These are phyloP conservation scores for Medauroidea extradentata DNA, from an alignment of 1,140 invertebrate genomes.

Conservation along the genomic window DNA sequence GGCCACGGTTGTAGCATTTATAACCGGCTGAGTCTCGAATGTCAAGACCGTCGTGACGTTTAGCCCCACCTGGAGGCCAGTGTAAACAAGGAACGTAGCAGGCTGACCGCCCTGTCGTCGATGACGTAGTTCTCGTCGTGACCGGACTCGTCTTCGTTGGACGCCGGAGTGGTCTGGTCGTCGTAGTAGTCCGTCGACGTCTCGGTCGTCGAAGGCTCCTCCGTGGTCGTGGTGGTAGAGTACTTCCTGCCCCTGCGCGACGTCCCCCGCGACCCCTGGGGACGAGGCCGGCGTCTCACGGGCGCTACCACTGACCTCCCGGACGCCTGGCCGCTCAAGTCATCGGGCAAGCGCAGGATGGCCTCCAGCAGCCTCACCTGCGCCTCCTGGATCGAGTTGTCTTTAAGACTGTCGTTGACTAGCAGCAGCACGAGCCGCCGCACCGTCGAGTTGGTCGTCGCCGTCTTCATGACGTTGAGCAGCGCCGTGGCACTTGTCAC, in stretches of 20 bases:
- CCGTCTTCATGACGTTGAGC: constrained; percentile 74
- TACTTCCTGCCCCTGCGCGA: background rate
- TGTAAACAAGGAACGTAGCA: constrained; percentile 74
- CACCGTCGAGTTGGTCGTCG: constrained; percentile 68
- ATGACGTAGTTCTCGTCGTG: background rate
- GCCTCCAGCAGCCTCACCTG: constrained; percentile 59
- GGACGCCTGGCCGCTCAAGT: constrained; percentile 13
- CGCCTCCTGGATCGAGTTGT: constrained; percentile 59
- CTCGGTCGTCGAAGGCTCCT: constrained; percentile 43
- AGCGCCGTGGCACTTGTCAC: constrained; percentile 65
- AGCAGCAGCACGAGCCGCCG: constrained; percentile 66
- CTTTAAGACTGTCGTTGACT: constrained; percentile 60
- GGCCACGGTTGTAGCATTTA: too few relatives aligned
- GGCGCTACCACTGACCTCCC: background rate
- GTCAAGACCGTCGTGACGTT: constrained; percentile 9
- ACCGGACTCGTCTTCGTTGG: background rate
- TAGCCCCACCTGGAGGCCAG: constrained; percentile 73
- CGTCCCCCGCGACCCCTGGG: background rate
- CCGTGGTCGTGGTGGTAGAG: background rate
- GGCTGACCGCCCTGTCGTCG: constrained; percentile 61
- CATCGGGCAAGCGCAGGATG: constrained; percentile 54
- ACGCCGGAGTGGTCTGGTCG: background rate
- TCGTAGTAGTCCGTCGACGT: constrained; percentile 41
- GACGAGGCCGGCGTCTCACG: background rate
- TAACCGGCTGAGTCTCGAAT: too few relatives aligned